These are phyloP conservation scores for Apoda limacodes DNA, from an alignment of 2,888 invertebrate genomes.

Conservation along the genomic window DNA sequence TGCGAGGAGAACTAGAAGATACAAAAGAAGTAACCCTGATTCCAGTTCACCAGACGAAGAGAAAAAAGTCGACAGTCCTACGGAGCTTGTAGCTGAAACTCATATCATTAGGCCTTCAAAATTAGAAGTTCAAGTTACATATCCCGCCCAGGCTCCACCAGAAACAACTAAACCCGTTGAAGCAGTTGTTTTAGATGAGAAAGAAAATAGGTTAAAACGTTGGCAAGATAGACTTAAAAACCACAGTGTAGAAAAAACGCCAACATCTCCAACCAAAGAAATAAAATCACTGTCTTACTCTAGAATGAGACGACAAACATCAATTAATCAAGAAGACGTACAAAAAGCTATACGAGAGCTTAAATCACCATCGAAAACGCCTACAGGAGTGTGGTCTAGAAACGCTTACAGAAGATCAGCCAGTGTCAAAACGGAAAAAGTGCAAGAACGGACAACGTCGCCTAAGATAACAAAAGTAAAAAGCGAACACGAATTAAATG, in stretches of 20 bases:
- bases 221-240: conserved; percentile 79
- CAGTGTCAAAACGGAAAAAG: conserved; percentile 33
- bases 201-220: conserved; percentile 71
- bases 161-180: conserved; percentile 49
- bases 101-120: conserved; percentile 63
- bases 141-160: conserved; percentile 47
- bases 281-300: conserved; percentile 47
- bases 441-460: conserved; percentile 43
- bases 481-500: conserved; percentile 80
- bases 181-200: conserved; percentile 56
- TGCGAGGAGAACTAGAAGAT: conserved; percentile 81
- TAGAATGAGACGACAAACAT: conserved; percentile 74
- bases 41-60: conserved; percentile 70
- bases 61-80: conserved; percentile 49
- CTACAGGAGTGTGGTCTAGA: conserved; percentile 72
- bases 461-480: conserved; percentile 65
- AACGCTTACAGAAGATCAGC: conserved; percentile 50
- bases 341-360: conserved; percentile 75
- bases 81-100: conserved; percentile 64
- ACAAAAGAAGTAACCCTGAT: conserved; percentile 78
- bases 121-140: conserved; percentile 63
- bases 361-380: conserved; percentile 72
- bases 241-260: conserved; percentile 56
- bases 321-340: conserved; percentile 78
- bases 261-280: conserved; percentile 47